Percentiles rank a stretch among this genome's conserved stretches.
These are phyloP conservation scores for Babyrousa celebensis DNA, from an alignment of 2,797 vertebrate genomes.

Conservation along the genomic window DNA sequence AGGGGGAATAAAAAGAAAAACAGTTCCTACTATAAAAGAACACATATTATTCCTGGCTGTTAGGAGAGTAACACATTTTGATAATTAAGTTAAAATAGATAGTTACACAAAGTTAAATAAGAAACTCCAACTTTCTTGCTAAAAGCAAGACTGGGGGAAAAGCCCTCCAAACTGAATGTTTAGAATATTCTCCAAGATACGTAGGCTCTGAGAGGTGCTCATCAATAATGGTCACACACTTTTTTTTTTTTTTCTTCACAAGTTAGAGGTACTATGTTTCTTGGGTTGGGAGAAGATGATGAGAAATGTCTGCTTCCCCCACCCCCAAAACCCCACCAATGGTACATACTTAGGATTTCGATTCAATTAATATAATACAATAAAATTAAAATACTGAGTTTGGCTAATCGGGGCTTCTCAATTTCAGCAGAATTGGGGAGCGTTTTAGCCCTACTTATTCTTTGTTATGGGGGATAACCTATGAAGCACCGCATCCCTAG, in stretches of 20 bases:
- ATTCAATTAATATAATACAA: not conserved
- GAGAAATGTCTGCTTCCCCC: not conserved
- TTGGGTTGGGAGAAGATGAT: not conserved
- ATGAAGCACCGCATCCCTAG: rapidly evolving
- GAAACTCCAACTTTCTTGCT: conserved; percentile 76
- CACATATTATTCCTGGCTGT: conserved; percentile 76
- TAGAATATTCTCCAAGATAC: not conserved
- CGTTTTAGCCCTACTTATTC: not conserved
- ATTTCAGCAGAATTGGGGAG: not conserved
- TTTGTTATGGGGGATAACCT: not conserved
- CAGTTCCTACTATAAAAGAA: conserved; percentile 59
- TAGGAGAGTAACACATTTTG: conserved; percentile 83
- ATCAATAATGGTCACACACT: not conserved
- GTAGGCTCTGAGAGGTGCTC: not conserved
- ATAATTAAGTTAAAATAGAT: conserved; percentile 82
- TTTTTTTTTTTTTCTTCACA: not conserved
- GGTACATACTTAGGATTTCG: not conserved
- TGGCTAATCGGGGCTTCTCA: not conserved
- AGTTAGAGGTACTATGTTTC: not conserved
- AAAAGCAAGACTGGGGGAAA: not conserved
- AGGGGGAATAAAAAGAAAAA: conserved; percentile 35
- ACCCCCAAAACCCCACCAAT: not conserved
- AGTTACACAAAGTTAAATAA: conserved; percentile 70
- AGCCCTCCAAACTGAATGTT: not conserved
- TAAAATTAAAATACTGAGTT: conserved; percentile 10